Evolutionary conservation across 2,113 vertebrate species (phyloP), one percentile per base, ranked within the genome.

Genomic region (Tylochromis polylepis): DNA sequence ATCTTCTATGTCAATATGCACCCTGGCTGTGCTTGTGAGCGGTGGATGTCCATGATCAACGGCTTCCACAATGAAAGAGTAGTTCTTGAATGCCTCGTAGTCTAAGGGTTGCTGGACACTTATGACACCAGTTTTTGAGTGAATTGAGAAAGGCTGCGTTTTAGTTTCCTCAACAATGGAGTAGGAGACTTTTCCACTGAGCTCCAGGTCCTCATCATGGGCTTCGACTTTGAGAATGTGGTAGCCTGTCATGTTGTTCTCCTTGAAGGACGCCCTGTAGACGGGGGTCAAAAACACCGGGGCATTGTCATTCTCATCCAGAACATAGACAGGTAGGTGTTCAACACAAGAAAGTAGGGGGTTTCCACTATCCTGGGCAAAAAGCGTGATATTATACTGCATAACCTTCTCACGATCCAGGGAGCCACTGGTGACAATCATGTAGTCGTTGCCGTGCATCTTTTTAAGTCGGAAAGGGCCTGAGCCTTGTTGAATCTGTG

Each of bases 301-400:
- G 2, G 97, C 91, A 0, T 99, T 99, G 95, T 99, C 98, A 0
- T 99, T 99, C 88, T 97, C 95, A 0, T 99, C 98, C 1, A 96
- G 92, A 70, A 99, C 95, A 78, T 94, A 95, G 78, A 99, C 97
- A 4, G 91, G 95, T 62, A 99, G 92, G 49, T 96, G 93, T 85
- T 96, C 96, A 10, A 95, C 83, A 41, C 92, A 95, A 0, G 95
- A 94, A 84, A 99, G 94, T 1, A 97, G 93, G 4, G 95, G 96
- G 11, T 93, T 89, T 2, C 99, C 98, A 46, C 92, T 92, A 92
- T 98, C 98, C 86, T 62, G 85, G n/a, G 96, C 97, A 4, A 96
- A 43, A 55, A 99, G 80, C 0, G 97, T 98, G 81, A 99, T 91
- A 72, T 97, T 97, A 57, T 99, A 98, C 51, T 95, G 77, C 1